Conservation (phyloP, 1,140 invertebrate genomes). For the Rhyacophila brunnea region DNA sequence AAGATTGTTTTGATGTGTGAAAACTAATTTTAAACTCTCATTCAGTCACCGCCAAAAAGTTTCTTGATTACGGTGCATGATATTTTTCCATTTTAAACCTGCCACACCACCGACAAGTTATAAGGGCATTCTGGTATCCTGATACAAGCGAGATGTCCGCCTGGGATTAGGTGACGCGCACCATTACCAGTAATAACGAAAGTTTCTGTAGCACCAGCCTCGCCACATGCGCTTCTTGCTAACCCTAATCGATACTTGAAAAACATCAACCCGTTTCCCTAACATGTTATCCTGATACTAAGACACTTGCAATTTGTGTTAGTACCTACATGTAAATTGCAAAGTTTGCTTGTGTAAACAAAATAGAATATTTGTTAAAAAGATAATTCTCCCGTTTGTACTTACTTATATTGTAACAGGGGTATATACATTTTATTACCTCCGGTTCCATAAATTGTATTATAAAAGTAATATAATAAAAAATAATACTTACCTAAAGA, state of each 20-base stretch:
- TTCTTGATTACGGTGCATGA: not conserved
- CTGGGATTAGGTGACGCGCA: not conserved
- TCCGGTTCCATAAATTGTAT: too few species aligned
- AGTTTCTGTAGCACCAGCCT: constrained; percentile 9
- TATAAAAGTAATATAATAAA: too few species aligned
- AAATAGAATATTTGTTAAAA: too few species aligned
- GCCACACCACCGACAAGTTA: too few species aligned
- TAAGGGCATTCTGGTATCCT: not conserved
- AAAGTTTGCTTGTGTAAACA: too few species aligned
- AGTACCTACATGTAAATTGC: too few species aligned
- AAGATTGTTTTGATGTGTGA: not conserved
- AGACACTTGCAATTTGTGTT: too few species aligned
- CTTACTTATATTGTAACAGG: too few species aligned
- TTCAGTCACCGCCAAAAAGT: not conserved
- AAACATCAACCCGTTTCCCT: constrained; percentile 7
- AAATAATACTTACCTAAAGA: too few species aligned
- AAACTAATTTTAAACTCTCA: constrained; percentile 2
- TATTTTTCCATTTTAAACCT: not conserved
- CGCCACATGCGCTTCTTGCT: constrained; percentile 18
- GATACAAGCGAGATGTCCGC: not conserved
- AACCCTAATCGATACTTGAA: constrained; percentile 24
- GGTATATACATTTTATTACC: too few species aligned
- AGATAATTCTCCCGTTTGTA: too few species aligned
- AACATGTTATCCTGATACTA: too few species aligned
- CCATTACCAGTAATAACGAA: constrained; percentile 23